Conservation (phyloP, 1,140 invertebrate genomes). For the Drosophila sulfurigaster region DNA sequence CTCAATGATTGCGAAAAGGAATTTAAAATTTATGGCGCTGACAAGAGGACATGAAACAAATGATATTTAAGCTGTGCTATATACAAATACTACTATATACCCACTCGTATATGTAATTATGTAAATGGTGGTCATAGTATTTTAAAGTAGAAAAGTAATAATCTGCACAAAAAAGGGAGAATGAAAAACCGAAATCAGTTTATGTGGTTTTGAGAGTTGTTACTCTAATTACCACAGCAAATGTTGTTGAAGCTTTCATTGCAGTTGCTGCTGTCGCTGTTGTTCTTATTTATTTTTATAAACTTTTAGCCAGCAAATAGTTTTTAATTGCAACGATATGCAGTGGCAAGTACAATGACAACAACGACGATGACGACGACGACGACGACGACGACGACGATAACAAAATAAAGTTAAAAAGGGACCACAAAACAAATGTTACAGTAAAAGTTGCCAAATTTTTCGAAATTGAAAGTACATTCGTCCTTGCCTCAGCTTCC, state of each 20-base stretch:
- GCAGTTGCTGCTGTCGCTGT: constrained; percentile 22
- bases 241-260: constrained; percentile 40
- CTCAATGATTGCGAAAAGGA: constrained; percentile 61
- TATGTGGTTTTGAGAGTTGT: constrained; percentile 65
- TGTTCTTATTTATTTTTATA: constrained; percentile 60
- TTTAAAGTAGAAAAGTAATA: constrained; percentile 37
- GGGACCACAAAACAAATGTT: constrained; percentile 40
- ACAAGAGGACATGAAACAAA: constrained; percentile 56
- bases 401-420: constrained; percentile 46
- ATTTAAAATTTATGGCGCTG: constrained; percentile 68
- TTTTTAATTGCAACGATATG: constrained; percentile 72
- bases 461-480: constrained; percentile 14
- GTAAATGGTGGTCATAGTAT: neutral
- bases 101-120: neutral
- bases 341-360: constrained; percentile 38
- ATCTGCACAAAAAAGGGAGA: constrained; percentile 19
- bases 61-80: constrained; percentile 40
- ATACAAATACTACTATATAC: neutral
- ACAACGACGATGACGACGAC: constrained; percentile 7
- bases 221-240: constrained; percentile 74
- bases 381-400: constrained; percentile 19
- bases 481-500: neutral
- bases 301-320: constrained; percentile 71
- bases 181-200: constrained; percentile 71
- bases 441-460: constrained; percentile 33